These are phyloP conservation scores for Drosophila nigrodunni DNA, from an alignment of 1,140 invertebrate genomes.

Conservation along the genomic window DNA sequence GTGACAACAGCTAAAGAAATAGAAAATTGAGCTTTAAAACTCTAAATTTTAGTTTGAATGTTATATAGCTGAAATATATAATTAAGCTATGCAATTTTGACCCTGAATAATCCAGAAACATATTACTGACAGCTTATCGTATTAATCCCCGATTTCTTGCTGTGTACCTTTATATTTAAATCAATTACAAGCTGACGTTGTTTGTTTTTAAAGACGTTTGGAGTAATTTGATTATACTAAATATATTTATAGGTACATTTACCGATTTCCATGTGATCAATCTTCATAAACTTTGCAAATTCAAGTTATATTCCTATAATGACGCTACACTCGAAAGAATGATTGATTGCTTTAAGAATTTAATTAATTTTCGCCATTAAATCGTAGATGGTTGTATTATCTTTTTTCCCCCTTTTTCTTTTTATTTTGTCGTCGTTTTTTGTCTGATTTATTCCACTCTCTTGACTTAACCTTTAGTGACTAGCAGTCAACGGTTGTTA, in stretches of 20 bases:
- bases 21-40: no score
- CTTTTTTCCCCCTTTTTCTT: conserved; percentile 33
- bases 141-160: no score
- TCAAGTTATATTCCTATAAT: conserved; percentile 47
- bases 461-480: not conserved
- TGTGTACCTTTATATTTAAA: conserved; percentile 11
- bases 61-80: no score
- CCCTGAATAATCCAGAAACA: no score
- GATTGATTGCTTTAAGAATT: conserved; percentile 61
- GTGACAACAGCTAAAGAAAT: no score
- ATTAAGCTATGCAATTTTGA: no score
- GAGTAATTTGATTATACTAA: not conserved
- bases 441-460: conserved; percentile 61
- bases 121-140: no score
- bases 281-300: conserved; percentile 54
- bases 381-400: conserved; percentile 30
- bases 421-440: conserved; percentile 24
- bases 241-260: not conserved
- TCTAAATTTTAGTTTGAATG: no score
- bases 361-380: conserved; percentile 41
- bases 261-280: conserved; percentile 43
- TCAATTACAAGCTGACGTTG: conserved; percentile 10
- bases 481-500: conserved; percentile 4
- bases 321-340: conserved; percentile 50
- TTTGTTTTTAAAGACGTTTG: not conserved